These are phyloP conservation scores for Embidobia sp. DNA, from an alignment of 2,888 invertebrate species.

Conservation along the genomic window DNA sequence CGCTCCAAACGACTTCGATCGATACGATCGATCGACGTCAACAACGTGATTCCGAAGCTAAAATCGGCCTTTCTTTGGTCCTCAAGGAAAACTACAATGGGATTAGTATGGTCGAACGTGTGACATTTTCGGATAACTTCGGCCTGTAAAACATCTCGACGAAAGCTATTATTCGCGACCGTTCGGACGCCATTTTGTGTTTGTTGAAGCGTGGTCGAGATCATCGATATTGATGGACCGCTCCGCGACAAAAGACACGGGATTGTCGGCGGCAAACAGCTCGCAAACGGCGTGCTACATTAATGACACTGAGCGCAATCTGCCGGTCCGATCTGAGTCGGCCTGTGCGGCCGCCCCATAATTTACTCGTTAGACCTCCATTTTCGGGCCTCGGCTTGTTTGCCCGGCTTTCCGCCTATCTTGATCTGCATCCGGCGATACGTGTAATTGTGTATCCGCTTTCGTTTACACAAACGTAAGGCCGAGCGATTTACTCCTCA, in stretches of 20 bases:
- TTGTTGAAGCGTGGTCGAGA: too few species aligned
- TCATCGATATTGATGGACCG: constrained; percentile 43
- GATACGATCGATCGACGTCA: constrained; percentile 19
- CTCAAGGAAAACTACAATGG: constrained; percentile 14
- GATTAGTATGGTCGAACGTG: constrained; percentile 28
- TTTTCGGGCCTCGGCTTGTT: constrained; percentile 69
- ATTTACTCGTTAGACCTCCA: constrained; percentile 78
- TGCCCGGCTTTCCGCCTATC: constrained; percentile 70
- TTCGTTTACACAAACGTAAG: constrained; percentile 42
- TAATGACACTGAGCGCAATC: constrained; percentile 78
- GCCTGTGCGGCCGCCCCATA: constrained; percentile 75
- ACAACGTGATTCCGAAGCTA: constrained; percentile 39
- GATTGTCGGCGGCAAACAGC: constrained; percentile 69
- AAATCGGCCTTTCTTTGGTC: constrained; percentile 1
- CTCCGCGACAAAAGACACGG: constrained; percentile 67
- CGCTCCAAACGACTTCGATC: background rate
- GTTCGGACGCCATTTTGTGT: constrained; percentile 19
- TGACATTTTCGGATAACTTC: constrained; percentile 45
- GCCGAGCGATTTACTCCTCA: constrained; percentile 25
- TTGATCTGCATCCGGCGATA: constrained; percentile 70
- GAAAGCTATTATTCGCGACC: constrained; percentile 26
- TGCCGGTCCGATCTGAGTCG: constrained; percentile 74
- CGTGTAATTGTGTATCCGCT: constrained; percentile 56
- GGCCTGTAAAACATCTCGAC: background rate
- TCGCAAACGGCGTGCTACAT: constrained; percentile 70